These are phyloP conservation scores for Ornithoptera alexandrae DNA, from an alignment of 2,888 invertebrate species.

Conservation along the genomic window DNA sequence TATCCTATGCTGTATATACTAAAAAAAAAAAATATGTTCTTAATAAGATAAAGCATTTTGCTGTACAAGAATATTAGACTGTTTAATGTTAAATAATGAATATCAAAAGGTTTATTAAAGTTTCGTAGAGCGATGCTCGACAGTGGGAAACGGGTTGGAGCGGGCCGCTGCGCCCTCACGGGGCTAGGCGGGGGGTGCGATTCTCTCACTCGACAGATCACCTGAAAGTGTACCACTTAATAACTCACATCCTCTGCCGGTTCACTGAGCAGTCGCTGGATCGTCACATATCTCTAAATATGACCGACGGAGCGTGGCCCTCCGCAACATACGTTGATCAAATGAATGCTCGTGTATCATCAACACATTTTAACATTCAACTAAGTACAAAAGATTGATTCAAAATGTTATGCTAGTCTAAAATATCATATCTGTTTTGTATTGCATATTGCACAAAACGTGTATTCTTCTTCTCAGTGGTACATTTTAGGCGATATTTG, in stretches of 20 bases:
- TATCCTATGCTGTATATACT: neutral
- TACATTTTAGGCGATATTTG: no score
- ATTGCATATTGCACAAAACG: neutral
- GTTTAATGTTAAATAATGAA: conserved; percentile 15
- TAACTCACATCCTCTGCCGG: conserved; percentile 77
- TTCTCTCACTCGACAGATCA: conserved; percentile 79
- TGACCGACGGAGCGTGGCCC: conserved; percentile 66
- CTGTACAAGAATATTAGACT: neutral
- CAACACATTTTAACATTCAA: conserved; percentile 11
- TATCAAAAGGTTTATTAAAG: conserved; percentile 18
- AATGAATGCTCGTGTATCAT: conserved; percentile 34
- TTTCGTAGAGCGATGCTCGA: conserved; percentile 38
- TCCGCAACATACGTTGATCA: conserved; percentile 52
- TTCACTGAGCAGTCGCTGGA: conserved; percentile 77
- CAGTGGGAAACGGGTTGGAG: conserved; percentile 40
- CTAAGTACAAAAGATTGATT: neutral
- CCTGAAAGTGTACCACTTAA: conserved; percentile 79
- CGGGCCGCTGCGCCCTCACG: conserved; percentile 37
- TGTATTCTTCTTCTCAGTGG: no score
- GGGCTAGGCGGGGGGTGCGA: conserved; percentile 50
- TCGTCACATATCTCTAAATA: conserved; percentile 79
- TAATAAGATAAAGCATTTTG: neutral
- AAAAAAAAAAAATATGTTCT: neutral
- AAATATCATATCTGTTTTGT: neutral
- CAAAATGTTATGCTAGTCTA: neutral